These are phyloP conservation scores for Falco naumanni DNA, from an alignment of 2,797 vertebrate genomes.

Conservation along the genomic window DNA sequence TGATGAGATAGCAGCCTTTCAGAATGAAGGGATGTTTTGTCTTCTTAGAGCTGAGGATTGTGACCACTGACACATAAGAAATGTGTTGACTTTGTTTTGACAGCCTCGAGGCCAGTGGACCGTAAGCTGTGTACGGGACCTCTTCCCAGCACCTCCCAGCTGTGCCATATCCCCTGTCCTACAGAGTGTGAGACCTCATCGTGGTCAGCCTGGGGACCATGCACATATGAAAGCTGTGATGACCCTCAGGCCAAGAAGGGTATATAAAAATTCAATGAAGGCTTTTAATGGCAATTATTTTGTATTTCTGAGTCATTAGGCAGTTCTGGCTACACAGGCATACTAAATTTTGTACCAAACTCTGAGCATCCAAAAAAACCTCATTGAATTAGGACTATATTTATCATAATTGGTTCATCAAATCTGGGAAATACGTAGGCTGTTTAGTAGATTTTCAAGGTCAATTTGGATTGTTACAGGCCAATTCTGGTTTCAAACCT, in stretches of 20 bases:
- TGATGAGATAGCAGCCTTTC: not conserved
- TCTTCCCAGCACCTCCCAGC: constrained; percentile 87
- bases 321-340: not conserved
- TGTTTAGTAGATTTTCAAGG: not conserved
- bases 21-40: not conserved
- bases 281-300: not conserved
- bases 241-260: constrained; percentile 94
- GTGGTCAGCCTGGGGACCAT: constrained; percentile 96
- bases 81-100: constrained; percentile 8
- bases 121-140: constrained; percentile 83
- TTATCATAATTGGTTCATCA: not conserved
- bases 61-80: not conserved
- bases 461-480: not conserved
- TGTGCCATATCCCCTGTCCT: constrained; percentile 93
- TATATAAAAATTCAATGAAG: constrained; percentile 61
- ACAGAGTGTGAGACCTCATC: constrained; percentile 91
- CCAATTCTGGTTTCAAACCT: not conserved
- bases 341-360: not conserved
- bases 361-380: not conserved
- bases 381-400: not conserved
- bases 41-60: constrained; percentile 30
- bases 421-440: not conserved
- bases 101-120: constrained; percentile 92
- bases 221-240: constrained; percentile 93
- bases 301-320: not conserved